phyloP scores from a whole-genome alignment of 2,797 vertebrate species.

The Pantherophis vulpinus region DNA sequence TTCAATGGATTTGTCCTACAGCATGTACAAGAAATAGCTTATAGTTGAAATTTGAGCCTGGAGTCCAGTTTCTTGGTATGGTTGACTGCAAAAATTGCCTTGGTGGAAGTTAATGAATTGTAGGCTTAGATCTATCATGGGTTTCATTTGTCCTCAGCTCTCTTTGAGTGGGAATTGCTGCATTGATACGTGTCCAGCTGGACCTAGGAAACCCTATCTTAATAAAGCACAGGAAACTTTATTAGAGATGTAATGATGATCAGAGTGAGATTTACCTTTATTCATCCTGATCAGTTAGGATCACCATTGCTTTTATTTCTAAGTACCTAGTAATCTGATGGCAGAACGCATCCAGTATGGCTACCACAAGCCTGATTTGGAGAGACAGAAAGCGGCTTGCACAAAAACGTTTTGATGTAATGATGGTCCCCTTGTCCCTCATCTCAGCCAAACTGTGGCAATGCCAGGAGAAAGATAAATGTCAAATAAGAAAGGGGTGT shows the following conservation, averaged over 20 bases:
- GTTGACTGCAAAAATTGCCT: conserved; percentile 14
- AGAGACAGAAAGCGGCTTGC: too few species aligned
- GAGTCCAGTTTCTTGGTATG: conserved; percentile 6
- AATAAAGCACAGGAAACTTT: background rate
- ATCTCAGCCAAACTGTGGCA: background rate
- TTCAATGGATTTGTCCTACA: background rate
- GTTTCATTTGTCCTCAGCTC: background rate
- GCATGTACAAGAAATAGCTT: background rate
- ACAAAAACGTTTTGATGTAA: background rate
- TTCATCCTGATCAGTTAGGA: background rate
- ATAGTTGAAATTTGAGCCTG: conserved; percentile 23
- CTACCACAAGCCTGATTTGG: background rate
- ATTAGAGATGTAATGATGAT: background rate
- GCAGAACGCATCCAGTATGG: too few species aligned
- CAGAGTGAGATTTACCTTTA: background rate
- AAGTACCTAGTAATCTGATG: background rate
- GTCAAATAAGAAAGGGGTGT: background rate
- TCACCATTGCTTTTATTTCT: background rate
- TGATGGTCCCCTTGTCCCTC: background rate
- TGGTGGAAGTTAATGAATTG: conserved; percentile 1
- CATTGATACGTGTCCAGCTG: background rate
- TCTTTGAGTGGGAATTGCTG: conserved; percentile 21
- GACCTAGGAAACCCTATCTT: background rate
- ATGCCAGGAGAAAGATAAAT: background rate
- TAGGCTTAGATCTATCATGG: conserved; percentile 31